Conservation (phyloP, 2,797 vertebrate species). For the Cheracebus regulus region DNA sequence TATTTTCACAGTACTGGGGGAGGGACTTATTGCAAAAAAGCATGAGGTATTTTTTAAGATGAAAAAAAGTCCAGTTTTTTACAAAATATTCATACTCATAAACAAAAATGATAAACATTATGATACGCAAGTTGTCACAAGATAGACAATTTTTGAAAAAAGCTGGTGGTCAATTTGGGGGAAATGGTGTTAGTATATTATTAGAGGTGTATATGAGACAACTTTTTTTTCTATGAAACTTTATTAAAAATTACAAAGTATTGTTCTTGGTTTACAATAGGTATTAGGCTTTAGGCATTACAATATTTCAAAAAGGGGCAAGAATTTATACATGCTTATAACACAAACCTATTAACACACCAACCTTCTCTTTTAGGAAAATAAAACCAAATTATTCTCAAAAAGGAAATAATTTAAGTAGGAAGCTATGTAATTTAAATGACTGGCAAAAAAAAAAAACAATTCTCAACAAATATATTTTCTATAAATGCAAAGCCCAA, state of each 20-base stretch:
- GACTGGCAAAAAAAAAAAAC: background rate
- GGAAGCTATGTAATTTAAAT: background rate
- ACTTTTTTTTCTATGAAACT: background rate
- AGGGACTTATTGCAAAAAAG: background rate
- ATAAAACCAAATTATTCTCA: background rate
- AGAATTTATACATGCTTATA: background rate
- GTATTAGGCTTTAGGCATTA: background rate
- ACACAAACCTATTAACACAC: background rate
- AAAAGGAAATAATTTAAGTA: background rate
- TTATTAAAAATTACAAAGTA: background rate
- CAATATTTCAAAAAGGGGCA: slow-evolving; percentile 4
- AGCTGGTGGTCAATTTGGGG: background rate
- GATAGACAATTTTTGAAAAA: background rate
- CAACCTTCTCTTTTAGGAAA: background rate
- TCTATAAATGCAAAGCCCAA: background rate
- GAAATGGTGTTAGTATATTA: background rate
- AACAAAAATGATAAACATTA: background rate
- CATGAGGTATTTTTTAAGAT: background rate
- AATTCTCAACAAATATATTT: background rate
- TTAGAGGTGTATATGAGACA: background rate
- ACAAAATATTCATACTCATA: background rate
- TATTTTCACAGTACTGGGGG: background rate
- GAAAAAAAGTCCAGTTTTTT: background rate
- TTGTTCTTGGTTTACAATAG: background rate
- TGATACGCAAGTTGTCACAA: background rate